Conservation (phyloP, 2,797 vertebrate species). For the Pangasius mekongensis region DNA sequence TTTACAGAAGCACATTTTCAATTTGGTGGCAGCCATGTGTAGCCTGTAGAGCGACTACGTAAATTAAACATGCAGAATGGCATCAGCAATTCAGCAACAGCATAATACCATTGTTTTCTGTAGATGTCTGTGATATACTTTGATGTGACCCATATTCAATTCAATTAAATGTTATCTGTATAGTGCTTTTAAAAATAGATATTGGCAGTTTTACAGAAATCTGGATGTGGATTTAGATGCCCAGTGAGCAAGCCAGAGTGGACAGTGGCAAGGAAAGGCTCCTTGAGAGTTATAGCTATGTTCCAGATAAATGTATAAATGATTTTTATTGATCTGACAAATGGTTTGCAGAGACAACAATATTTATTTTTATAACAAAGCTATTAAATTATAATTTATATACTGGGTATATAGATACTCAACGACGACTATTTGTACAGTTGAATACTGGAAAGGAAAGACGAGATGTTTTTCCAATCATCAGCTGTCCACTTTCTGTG, state of each 20-base stretch:
- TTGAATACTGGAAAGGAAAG: not conserved
- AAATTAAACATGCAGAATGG: not conserved
- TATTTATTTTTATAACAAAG: not conserved
- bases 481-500: not conserved
- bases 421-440: not conserved
- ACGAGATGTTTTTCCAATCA: not conserved
- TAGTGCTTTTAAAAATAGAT: not conserved
- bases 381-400: not conserved
- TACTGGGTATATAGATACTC: not conserved
- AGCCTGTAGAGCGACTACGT: not conserved
- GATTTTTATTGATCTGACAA: not conserved
- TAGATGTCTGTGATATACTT: not conserved
- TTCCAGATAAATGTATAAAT: not conserved
- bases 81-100: not conserved
- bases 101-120: not conserved
- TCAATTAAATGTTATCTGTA: not conserved
- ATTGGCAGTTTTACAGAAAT: not conserved
- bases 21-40: not conserved
- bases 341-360: not conserved
- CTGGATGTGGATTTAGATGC: not conserved
- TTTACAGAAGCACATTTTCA: conserved; percentile 11
- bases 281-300: not conserved
- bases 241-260: not conserved
- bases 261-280: not conserved
- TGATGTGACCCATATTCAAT: not conserved